Evolutionary conservation across 2,888 invertebrate species (phyloP).

Genomic region (Nomada fabriciana): DNA sequence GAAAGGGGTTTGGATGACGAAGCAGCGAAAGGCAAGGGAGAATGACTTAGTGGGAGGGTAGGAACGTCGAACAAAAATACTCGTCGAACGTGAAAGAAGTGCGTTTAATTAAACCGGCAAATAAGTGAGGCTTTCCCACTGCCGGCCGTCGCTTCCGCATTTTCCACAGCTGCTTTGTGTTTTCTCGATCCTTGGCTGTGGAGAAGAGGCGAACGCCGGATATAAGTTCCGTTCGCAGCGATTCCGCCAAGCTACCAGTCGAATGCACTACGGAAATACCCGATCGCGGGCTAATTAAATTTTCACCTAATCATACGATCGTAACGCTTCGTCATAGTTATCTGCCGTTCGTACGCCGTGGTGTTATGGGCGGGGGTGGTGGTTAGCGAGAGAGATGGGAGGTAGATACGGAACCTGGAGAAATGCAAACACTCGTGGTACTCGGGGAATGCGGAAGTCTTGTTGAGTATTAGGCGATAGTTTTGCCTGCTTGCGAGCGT

Average conservation of each 20-base stretch:
- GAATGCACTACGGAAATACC: conserved; percentile 19
- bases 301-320: conserved; percentile 21
- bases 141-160: conserved; percentile 56
- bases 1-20: conserved; percentile 54
- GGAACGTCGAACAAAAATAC: conserved; percentile 63
- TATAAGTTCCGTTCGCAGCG: conserved; percentile 26
- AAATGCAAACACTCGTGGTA: too few relatives aligned
- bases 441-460: too few relatives aligned
- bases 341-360: background rate
- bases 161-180: conserved; percentile 67
- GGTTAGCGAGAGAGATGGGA: background rate
- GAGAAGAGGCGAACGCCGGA: conserved; percentile 22
- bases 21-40: conserved; percentile 51
- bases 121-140: conserved; percentile 64
- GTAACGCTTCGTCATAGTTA: conserved; percentile 3
- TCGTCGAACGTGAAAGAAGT: conserved; percentile 73
- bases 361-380: background rate
- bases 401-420: too few relatives aligned
- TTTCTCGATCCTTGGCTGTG: conserved; percentile 38
- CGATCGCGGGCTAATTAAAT: conserved; percentile 37
- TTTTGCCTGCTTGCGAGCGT: too few relatives aligned
- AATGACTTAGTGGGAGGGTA: conserved; percentile 29
- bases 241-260: conserved; percentile 34
- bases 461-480: too few relatives aligned
- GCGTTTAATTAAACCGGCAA: conserved; percentile 73